phyloP scores from a whole-genome alignment of 2,113 vertebrate genomes.

The Malurus cyaneus region DNA sequence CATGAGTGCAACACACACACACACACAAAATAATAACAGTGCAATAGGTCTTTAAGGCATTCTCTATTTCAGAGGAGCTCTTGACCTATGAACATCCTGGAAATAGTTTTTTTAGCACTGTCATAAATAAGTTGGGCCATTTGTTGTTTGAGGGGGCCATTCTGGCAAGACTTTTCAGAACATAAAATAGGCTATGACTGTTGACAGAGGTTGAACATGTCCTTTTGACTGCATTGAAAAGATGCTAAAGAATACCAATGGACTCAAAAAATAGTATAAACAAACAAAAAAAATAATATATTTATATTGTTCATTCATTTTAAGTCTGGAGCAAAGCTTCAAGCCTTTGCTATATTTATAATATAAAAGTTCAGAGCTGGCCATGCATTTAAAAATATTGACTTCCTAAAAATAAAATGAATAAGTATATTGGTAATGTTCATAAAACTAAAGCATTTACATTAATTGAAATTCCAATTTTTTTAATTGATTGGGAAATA shows the following conservation, averaged over 20 bases:
- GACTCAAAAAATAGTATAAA: neutral
- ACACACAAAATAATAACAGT: neutral
- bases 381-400: neutral
- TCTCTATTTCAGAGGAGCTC: slow-evolving; percentile 25
- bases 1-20: neutral
- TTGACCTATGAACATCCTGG: slow-evolving; percentile 39
- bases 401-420: neutral
- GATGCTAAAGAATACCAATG: neutral
- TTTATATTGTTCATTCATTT: neutral
- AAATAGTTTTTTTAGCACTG: slow-evolving; percentile 30
- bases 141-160: neutral
- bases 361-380: neutral
- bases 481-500: neutral
- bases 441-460: neutral
- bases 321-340: neutral
- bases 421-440: neutral
- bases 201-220: neutral
- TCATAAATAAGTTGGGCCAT: slow-evolving; percentile 48
- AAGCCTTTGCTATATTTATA: neutral
- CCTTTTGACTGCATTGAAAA: neutral
- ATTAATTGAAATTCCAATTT: neutral
- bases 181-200: neutral
- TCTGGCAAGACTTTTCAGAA: neutral
- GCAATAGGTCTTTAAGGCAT: neutral
- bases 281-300: fast-evolving